Base-by-base conservation (phyloP, 1,140 invertebrate genomes). In the Whitmania pigra region DNA sequence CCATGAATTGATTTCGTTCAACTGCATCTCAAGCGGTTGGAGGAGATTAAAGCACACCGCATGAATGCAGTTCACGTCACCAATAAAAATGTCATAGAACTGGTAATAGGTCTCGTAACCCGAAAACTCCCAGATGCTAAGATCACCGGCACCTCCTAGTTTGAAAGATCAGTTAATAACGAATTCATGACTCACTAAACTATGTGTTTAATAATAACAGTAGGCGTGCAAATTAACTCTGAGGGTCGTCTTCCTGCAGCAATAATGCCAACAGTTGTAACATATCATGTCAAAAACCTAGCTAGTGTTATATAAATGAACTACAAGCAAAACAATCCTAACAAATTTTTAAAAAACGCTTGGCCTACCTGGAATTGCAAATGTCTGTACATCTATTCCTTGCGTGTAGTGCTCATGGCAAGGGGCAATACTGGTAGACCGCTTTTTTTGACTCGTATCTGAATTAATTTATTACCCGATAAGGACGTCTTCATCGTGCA, bases 61-160 rank as follows among this genome's bases (percentile, higher is more conserved):
- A 77, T 91, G 87, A 55, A 90, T 80, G 77, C 87, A 87, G 76
- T 86, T 86, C 40, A 85, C 83, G 76, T 88, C 88, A 13, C 87
- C 88, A 53, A 90, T 84, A 76, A 89, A 88, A 76, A 89, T 87
- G 79, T 92, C 89, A 80, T 91, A 92, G 40, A 88, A 82, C 72
- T 88, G 85, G 79, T 89, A 87, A 82, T 90, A 92, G 31, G 87
- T 87, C 78, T 90, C 88, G 77, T 90, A 88, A 0, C 90, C 90
- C 31, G 89, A 90, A 78, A 92, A 90, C 78, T 92, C 90, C 89
- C 89, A 92, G 53, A 91, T 84, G 53, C 86, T 87, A 31, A 89
- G 79, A 72, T 89, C 87, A 43, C 88, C 88, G 53, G 86, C 79
- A 82, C 84, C 87, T 87, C 77, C 29, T 80, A 15, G 22, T 1